These are phyloP conservation scores for Semotilus atromaculatus DNA, from an alignment of 2,797 vertebrate species.

Conservation along the genomic window DNA sequence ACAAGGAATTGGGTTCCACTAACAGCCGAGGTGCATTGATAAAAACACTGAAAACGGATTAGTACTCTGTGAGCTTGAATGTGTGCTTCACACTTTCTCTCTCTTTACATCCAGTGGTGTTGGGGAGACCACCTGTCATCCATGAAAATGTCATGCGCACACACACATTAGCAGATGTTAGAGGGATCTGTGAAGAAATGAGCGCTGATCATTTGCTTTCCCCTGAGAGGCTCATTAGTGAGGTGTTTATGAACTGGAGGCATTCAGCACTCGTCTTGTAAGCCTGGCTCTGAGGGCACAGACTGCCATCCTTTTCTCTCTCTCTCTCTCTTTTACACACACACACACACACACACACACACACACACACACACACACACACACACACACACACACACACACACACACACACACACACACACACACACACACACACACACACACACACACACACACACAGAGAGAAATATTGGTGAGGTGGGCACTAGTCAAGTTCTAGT, in stretches of 20 bases:
- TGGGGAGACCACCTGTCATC: conserved; percentile 61
- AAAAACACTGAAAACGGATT: conserved; percentile 43
- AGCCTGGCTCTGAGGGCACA: conserved; percentile 46
- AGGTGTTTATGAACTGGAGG: conserved; percentile 64
- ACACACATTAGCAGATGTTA: conserved; percentile 51
- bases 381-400: no score
- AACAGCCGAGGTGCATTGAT: conserved; percentile 32
- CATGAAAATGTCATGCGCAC: conserved; percentile 61
- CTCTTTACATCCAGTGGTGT: conserved; percentile 50
- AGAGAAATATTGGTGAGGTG: not conserved
- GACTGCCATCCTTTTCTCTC: conserved; percentile 29
- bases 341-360: no score
- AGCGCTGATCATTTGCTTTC: conserved; percentile 51
- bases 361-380: no score
- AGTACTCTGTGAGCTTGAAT: conserved; percentile 35
- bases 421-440: not conserved
- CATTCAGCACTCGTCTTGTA: conserved; percentile 52
- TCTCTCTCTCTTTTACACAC: no score
- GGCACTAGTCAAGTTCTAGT: not conserved
- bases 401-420: no score
- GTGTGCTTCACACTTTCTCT: conserved; percentile 30
- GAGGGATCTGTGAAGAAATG: conserved; percentile 48
- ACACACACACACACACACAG: not conserved
- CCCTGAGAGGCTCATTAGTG: conserved; percentile 62
- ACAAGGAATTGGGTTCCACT: conserved; percentile 1